Evolutionary conservation across 2,797 vertebrate species (phyloP).

Genomic region (Halcyon leucocephala): DNA sequence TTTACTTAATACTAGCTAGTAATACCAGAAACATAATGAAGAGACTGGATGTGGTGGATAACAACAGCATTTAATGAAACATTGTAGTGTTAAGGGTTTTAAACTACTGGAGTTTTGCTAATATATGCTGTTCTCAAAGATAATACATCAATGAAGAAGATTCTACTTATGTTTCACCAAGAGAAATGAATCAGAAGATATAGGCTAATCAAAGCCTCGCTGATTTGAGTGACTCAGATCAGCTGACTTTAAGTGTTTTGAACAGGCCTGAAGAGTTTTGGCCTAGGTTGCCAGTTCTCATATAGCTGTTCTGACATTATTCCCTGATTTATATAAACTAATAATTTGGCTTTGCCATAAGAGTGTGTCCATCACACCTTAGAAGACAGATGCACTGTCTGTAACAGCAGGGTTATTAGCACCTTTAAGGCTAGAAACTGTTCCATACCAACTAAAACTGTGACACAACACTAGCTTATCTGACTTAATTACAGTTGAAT

Average conservation of each 20-base stretch:
- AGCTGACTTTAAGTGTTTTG: neutral
- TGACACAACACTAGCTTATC: neutral
- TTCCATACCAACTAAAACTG: neutral
- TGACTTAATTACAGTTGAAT: neutral
- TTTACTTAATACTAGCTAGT: neutral
- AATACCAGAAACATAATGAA: neutral
- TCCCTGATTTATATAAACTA: neutral
- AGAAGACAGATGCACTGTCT: neutral
- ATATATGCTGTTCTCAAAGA: neutral
- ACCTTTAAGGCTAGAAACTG: neutral
- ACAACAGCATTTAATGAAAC: neutral
- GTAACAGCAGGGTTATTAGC: neutral
- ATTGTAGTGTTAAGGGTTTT: neutral
- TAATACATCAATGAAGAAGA: accelerated
- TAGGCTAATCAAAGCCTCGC: neutral
- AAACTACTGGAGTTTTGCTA: neutral
- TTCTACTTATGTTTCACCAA: neutral
- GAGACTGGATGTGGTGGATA: neutral
- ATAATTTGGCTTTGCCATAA: neutral
- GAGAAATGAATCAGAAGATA: neutral
- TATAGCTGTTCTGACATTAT: neutral
- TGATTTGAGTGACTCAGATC: neutral
- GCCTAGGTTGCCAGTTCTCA: neutral
- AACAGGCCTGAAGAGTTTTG: neutral
- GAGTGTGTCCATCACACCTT: neutral